A percentile compares a stretch with the other conserved stretches of the same genome.
Conservation (phyloP, 92 coral and sea anemone species). For the Muricea muricata region DNA sequence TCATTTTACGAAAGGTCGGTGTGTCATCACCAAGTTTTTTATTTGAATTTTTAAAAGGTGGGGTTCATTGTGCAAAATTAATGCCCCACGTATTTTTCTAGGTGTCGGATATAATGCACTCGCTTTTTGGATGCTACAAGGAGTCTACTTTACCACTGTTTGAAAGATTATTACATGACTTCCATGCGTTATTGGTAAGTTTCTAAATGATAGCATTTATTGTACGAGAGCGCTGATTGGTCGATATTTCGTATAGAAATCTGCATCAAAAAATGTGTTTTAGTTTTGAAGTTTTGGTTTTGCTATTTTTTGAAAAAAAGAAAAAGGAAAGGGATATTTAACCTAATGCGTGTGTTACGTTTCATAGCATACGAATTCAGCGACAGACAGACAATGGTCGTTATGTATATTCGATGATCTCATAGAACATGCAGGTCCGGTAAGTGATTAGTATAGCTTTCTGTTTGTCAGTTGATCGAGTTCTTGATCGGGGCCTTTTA, state of each 20-base stretch:
- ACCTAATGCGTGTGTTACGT: too few relatives aligned
- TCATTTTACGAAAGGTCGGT: conserved; percentile 90
- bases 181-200: conserved; percentile 90
- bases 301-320: too few relatives aligned
- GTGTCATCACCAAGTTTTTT: too few relatives aligned
- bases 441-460: conserved; percentile 38
- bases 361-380: conserved; percentile 76
- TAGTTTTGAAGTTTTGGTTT: too few relatives aligned
- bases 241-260: too few relatives aligned
- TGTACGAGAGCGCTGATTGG: too few relatives aligned
- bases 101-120: conserved; percentile 98
- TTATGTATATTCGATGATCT: conserved; percentile 95
- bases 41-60: not conserved
- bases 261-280: too few relatives aligned
- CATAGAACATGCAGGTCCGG: conserved; percentile 93
- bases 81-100: conserved; percentile 19
- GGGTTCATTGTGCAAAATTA: too few relatives aligned
- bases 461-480: too few relatives aligned
- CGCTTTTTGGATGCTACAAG: conserved; percentile 88
- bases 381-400: conserved; percentile 94
- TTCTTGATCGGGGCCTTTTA: too few relatives aligned
- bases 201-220: not conserved
- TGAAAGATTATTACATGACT: conserved; percentile 86
- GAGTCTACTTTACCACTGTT: conserved; percentile 80
- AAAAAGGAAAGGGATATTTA: too few relatives aligned